Base-by-base conservation (phyloP, 2,888 invertebrate genomes). In the Xylocampa areola region DNA sequence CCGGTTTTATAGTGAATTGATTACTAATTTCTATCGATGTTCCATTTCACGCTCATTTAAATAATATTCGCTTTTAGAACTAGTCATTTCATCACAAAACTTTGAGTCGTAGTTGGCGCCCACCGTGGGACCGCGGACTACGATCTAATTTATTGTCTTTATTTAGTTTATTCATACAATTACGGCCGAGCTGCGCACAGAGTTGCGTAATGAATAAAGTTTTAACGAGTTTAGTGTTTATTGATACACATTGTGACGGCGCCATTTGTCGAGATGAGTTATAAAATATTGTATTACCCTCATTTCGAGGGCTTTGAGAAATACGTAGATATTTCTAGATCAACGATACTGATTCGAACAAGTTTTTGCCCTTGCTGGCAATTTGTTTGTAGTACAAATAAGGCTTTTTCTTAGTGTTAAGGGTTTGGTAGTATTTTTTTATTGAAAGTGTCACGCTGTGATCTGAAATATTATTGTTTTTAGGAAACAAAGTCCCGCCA, bases 141-240 rank as follows among this genome's bases (percentile, higher is more conserved):
- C 40, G 25, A 51, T 39, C 29, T 59, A 61, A 61, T 58, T 69
- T 54, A 54, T 51, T 33, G 60, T 65, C 33, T 73, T 55, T 60
- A 74, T 62, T 62, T 62, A 74, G 58, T 59, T 59, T 65, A 58
- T 61, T 73, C 14, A 45, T 51, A 70, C 57, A 65, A 65, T 61
- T 67, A 63, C 55, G 37, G n/a, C 8, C 21, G 49, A 47, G 51
- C 35, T 58, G 47, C 47, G 47, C 53, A 44, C 41, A 41, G 41
- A 7, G 29, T 27, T 55, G 68, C 48, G 41, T 72, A 74, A 72
- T 74, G 57, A 74, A 71, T 63, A 72, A 72, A 72, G 75, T 72
- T 72, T 64, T 50, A 67, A 67, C 43, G 62, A 74, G 68, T 69
- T 63, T 36, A 50, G 35, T 44, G 52, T 74, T 68, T 57, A 60